A percentile compares a stretch with the other conserved stretches of the same genome.
phyloP scores from a whole-genome alignment of 2,888 invertebrate species.

The Habrosyne pyritoides region DNA sequence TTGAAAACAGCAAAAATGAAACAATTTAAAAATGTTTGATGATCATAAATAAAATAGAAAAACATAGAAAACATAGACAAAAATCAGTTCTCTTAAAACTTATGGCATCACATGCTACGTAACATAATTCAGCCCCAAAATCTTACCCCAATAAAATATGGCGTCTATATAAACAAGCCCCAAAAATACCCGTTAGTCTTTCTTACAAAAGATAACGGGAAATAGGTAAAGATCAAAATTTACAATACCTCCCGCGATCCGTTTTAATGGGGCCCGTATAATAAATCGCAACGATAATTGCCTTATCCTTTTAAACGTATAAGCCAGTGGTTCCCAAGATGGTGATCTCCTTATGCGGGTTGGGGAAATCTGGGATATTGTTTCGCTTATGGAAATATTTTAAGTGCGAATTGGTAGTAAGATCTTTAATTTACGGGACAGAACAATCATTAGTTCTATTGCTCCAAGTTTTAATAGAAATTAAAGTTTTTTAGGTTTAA shows the following conservation, averaged over 20 bases:
- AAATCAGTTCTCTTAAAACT: too few species aligned
- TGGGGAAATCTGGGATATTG: conserved; percentile 2
- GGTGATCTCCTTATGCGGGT: not conserved
- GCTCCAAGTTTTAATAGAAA: not conserved
- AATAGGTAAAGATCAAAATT: conserved; percentile 27
- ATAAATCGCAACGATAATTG: conserved; percentile 56
- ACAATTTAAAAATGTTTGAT: too few species aligned
- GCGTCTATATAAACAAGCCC: not conserved
- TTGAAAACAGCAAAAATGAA: too few species aligned
- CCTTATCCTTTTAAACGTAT: conserved; percentile 40
- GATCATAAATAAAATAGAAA: too few species aligned
- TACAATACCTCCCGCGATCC: conserved; percentile 13
- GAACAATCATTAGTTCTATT: not conserved
- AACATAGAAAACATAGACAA: too few species aligned
- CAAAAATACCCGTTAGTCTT: conserved; percentile 5
- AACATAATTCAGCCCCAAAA: not conserved
- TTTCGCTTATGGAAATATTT: not conserved
- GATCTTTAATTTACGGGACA: not conserved
- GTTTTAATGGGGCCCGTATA: conserved; percentile 28
- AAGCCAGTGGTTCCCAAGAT: conserved; percentile 13
- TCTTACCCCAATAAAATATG: not conserved
- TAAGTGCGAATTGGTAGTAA: not conserved
- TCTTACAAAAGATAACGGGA: conserved; percentile 13
- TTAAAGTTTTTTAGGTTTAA: not conserved
- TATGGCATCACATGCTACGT: not conserved